Evolutionary conservation across 2,797 vertebrate species (phyloP), one percentile per base, ranked within the genome.

Genomic region (Poeciliopsis infans): DNA sequence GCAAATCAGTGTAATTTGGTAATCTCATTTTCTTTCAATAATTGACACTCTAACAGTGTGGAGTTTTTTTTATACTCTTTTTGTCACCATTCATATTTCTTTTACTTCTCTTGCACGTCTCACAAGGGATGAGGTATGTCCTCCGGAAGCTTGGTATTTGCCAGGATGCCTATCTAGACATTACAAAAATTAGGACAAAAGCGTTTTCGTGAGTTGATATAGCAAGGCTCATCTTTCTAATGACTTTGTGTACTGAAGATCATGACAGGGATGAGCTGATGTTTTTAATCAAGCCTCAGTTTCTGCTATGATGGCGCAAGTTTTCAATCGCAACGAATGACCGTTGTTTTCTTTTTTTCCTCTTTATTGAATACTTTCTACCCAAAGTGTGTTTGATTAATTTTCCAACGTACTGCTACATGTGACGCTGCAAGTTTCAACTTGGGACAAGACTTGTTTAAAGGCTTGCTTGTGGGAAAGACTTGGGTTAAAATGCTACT

Each of bases 141-240:
- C 73, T 79, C 74, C 84, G 53, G 75, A 82, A 79, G 75, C 79
- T 80, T 82, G 69, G 83, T 68, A 72, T 77, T 84, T 82, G 85
- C 75, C 78, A 71, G 59, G 81, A 87, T 89, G 87, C 88, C 83
- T 74, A 64, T 45, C 6, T 81, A 59, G 87, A 85, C 82, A 75
- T 75, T 79, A 79, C 83, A 75, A 76, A 90, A 86, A 85, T 70
- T 75, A 85, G 41, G 81, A 79, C 90, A 83, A 59, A 87, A 83
- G 83, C 85, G 79, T 91, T 86, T 89, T 89, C 79, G 78, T 79
- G 78, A 84, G 89, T 86, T 79, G 83, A 83, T 84, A 89, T 82
- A 88, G 93, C 92, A 94, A 92, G 93, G 86, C 90, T 94, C 91
- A 90, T 88, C 79, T 91, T 91, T 93, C 76, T 91, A 87, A 85